Evolutionary conservation across 2,888 invertebrate species (phyloP), one percentile per base, ranked within the genome.

Genomic region (Agriopis leucophaearia): DNA sequence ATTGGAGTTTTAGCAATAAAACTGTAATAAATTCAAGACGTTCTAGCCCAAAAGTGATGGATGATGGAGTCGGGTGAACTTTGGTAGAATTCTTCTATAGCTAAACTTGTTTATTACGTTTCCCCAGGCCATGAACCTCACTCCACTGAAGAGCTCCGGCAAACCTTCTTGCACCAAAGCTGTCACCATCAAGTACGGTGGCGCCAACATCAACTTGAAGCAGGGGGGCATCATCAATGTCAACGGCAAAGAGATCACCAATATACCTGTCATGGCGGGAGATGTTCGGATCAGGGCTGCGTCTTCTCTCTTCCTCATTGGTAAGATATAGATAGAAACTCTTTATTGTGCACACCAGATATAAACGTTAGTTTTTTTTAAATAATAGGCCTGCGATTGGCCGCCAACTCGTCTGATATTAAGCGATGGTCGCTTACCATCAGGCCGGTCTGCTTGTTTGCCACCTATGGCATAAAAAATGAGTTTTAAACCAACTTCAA

Each of bases 91-190:
- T 38, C 9, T 38, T 38, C 38, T 4, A 8, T 8, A 8, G 6
- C n/a, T 44, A 44, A n/a, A 0, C n/a, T n/a, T 15, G n/a, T 15
- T 15, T 15, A 8, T 45, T n/a, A n/a, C 4, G 5, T 44, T 44
- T 45, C 13, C n/a, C 15, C 79, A 96, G 95, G 95, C 94, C 16
- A 95, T 97, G 95, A 96, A 95, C 82, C 94, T 96, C 63, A 94
- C 94, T 0, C 88, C 94, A 0, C 95, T 95, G 35, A 91, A 94
- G 70, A 94, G 94, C n/a, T 85, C 89, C 7, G 88, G 95, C 50
- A 87, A 92, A 51, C 97, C 97, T 0, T 97, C 98, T 0, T 98
- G 98, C 84, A 97, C 98, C 0, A 98, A 97, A 85, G 95, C 97
- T 0, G 95, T 97, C 0, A 97, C 95, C 0, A 86, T 98, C 15